Conservation (phyloP, 2,113 vertebrate species). For the Gobius niger region DNA sequence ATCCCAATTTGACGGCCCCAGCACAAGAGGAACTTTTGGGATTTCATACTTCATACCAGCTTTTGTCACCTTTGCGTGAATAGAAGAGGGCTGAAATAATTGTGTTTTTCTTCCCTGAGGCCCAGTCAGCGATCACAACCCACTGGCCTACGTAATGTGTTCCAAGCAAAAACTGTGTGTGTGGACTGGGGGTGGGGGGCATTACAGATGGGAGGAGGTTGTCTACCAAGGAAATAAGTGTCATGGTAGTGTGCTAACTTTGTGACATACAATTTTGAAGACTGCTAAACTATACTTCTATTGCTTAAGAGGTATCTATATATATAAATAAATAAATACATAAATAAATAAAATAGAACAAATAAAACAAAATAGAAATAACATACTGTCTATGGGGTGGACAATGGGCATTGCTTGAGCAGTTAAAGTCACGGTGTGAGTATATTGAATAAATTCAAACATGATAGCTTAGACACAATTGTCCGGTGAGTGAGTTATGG, state of each 20-base stretch:
- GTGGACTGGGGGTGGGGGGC: background rate
- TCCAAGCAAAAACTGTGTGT: slow-evolving; percentile 42
- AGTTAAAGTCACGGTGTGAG: slow-evolving; percentile 27
- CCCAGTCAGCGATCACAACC: slow-evolving; percentile 71
- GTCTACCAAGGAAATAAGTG: slow-evolving; percentile 19
- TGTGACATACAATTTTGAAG: too few species aligned
- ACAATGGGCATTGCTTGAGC: slow-evolving; percentile 11
- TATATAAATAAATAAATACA: background rate
- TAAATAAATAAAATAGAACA: too few species aligned
- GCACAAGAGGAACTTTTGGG: slow-evolving; percentile 72
- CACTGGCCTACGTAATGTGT: slow-evolving; percentile 79
- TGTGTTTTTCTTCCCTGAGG: slow-evolving; percentile 74
- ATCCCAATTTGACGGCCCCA: slow-evolving; percentile 73
- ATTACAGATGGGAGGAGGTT: slow-evolving; percentile 20
- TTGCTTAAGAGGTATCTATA: background rate
- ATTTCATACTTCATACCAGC: slow-evolving; percentile 81
- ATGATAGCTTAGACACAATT: slow-evolving; percentile 60
- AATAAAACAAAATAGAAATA: too few species aligned
- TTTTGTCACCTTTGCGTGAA: slow-evolving; percentile 79
- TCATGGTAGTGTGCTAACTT: background rate
- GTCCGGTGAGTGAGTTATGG: slow-evolving; percentile 28
- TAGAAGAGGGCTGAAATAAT: slow-evolving; percentile 77
- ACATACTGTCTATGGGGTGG: slow-evolving; percentile 11
- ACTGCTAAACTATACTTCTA: background rate
- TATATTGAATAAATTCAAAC: slow-evolving; percentile 56